Evolutionary conservation across 2,888 invertebrate species (phyloP).

Genomic region (Neelides folsomi): DNA sequence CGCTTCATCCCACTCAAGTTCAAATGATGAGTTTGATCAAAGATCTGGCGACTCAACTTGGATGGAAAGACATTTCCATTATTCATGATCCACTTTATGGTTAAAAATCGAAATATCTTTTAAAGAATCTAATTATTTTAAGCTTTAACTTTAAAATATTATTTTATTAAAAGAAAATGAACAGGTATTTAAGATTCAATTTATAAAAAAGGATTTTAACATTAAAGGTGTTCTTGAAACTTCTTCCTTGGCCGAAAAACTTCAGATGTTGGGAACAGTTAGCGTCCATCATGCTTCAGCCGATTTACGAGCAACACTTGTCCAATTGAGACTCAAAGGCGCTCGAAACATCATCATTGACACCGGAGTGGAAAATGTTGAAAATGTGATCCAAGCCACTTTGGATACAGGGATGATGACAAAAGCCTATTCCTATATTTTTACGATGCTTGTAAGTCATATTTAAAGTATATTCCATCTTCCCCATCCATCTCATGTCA

Average conservation of each 20-base stretch:
- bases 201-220: not conserved
- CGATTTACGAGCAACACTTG: slow-evolving; percentile 27
- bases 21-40: slow-evolving; percentile 25
- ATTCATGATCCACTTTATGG: slow-evolving; percentile 30
- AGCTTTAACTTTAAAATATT: no score
- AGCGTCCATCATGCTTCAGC: slow-evolving; percentile 25
- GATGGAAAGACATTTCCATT: slow-evolving; percentile 30
- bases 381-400: slow-evolving; percentile 29
- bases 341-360: slow-evolving; percentile 31
- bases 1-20: slow-evolving; percentile 27
- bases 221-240: slow-evolving; percentile 27
- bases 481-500: no score
- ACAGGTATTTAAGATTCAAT: not conserved
- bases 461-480: no score
- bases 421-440: slow-evolving; percentile 29
- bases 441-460: slow-evolving; percentile 29
- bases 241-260: slow-evolving; percentile 25
- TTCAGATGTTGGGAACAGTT: slow-evolving; percentile 25
- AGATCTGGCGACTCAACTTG: slow-evolving; percentile 24
- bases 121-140: no score
- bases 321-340: slow-evolving; percentile 28
- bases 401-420: slow-evolving; percentile 33
- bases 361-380: slow-evolving; percentile 25
- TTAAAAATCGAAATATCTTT: no score
- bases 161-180: not conserved